Base-by-base conservation (phyloP, 2,888 invertebrate genomes). In the Drosophila rubida region DNA sequence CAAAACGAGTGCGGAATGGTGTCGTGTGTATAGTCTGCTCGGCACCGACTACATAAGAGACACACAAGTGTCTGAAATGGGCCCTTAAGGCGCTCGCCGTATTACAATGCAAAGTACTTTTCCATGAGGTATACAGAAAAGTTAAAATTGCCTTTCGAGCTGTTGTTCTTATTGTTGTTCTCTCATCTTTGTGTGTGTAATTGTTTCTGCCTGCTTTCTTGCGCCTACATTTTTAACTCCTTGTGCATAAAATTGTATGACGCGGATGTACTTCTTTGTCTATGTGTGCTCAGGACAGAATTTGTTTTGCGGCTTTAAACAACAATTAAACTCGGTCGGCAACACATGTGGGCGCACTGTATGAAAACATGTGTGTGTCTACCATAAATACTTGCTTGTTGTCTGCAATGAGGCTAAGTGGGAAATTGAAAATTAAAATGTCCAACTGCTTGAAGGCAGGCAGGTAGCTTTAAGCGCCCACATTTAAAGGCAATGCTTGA, bases 241-340 rank as follows among this genome's bases (percentile, higher is more conserved):
- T 50, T 53, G 51, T 60, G 46, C 25, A 46, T 23, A 46, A n/a
- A 46, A 59, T 30, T 50, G 41, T 58, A 30, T 51, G 41, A 42
- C 22, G 23, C 54, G 39, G 45, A 69, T 32, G 54, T 55, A 54
- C 65, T 61, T 73, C 44, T 58, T 58, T 66, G 55, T 62, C 41
- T 60, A 50, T 41, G 55, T 64, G 41, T 63, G 27, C 35, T 48
- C 25, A 19, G 46, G 68, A 48, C 75, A 64, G 61, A 72, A 68
- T 78, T 83, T 85, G 75, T 76, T 69, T 80, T 82, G 84, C 73
- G 90, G 86, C 78, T 84, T 86, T 84, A 78, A 78, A 78, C 74
- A 81, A 80, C 88, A 90, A 89, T 89, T 90, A 88, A 89, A 80
- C 73, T 61, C 58, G 53, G 71, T 61, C 58, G 53, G 71, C 85